Base-by-base conservation (phyloP, 2,797 vertebrate genomes). In the Echeneis naucrates region DNA sequence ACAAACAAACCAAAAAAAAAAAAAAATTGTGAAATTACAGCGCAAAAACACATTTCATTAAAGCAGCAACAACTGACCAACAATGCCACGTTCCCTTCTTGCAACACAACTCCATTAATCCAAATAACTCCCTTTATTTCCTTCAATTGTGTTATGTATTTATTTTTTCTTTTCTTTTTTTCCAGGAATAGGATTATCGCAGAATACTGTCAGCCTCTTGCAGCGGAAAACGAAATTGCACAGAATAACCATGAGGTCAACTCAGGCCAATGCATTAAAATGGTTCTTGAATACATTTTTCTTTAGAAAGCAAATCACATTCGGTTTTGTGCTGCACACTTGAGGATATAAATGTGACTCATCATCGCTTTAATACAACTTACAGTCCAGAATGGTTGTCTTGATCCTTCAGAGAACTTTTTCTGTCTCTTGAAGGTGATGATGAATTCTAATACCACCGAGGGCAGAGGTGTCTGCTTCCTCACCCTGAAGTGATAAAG, bases 351-450 rank as follows among this genome's bases (percentile, higher is more conserved):
- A 87, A 83, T 75, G 78, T 68, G 77, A 84, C 67, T 77, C 56
- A 58, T 75, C 55, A 11, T 86, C 89, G 86, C 84, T 78, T 71
- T 70, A 85, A 87, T 75, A 83, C 83, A 82, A 91, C 72, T 77
- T 75, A 76, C 82, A 86, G 85, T 92, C 87, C 81, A 81, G 82
- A 77, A 88, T 76, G 75, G 64, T 66, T 77, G 48, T 86, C 71
- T 77, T 59, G 68, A 83, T 85, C 68, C 86, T 40, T 69, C 64
- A 54, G 72, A 82, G 75, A 77, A 71, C 61, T 53, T 47, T 51
- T 74, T 59, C 26, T 53, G 58, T 66, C 75, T 87, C 84, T 74
- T 61, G 63, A 84, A 89, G 77, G 80, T 88, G 89, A 84, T 57
- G 90, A 90, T 85, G 87, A 83, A 80, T 79, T 81, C 68, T 79